Evolutionary conservation across 1,140 invertebrate genomes (phyloP).

Genomic region (Scaptomyza pallida): DNA sequence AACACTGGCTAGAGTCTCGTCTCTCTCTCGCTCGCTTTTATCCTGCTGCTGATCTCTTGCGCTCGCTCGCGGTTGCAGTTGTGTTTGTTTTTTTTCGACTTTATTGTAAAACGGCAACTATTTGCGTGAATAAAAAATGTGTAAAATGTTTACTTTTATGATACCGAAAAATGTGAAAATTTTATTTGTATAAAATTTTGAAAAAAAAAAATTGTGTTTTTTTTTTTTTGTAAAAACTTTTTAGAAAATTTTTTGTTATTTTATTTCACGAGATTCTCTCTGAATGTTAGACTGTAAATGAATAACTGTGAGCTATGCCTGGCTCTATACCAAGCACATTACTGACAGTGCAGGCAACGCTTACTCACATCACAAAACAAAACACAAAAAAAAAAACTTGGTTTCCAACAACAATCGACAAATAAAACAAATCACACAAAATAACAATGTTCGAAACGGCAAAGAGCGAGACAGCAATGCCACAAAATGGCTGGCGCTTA

Average conservation of each 20-base stretch:
- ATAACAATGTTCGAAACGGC: slow-evolving; percentile 24
- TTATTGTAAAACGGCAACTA: neutral
- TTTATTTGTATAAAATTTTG: too few relatives aligned
- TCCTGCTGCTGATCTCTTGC: neutral
- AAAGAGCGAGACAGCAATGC: slow-evolving; percentile 38
- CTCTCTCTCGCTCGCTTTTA: neutral
- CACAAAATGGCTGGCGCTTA: slow-evolving; percentile 46
- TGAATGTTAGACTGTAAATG: neutral
- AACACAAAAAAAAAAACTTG: slow-evolving; percentile 14
- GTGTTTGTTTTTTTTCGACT: too few relatives aligned
- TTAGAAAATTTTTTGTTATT: neutral
- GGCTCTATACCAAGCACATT: slow-evolving; percentile 2
- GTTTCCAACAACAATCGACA: slow-evolving; percentile 38
- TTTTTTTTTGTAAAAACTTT: too few relatives aligned
- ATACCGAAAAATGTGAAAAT: too few relatives aligned
- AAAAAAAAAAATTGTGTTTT: too few relatives aligned
- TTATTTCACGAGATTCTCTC: neutral
- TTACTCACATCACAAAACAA: slow-evolving; percentile 34
- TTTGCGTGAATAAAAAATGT: neutral
- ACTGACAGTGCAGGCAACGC: slow-evolving; percentile 19
- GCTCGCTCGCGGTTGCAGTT: neutral
- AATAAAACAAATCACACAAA: slow-evolving; percentile 16
- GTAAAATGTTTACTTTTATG: neutral
- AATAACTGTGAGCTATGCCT: neutral
- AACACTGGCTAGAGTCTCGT: neutral